Conservation (phyloP, 2,888 invertebrate genomes). For the Drosophila greeni region DNA sequence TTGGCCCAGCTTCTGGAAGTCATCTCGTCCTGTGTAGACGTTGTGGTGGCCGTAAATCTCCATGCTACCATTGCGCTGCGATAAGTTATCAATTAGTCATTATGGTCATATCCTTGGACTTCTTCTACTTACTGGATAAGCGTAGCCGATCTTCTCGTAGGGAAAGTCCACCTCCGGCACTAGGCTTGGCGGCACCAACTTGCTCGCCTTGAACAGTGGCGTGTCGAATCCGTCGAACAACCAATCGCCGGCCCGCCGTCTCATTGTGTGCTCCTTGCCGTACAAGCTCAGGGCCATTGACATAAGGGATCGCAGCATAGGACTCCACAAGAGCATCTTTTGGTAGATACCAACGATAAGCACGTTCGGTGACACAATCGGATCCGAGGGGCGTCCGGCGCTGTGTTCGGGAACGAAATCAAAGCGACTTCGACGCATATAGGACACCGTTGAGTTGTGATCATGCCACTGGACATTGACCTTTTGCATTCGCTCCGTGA, state of each 20-base stretch:
- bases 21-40: constrained; percentile 84
- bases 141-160: constrained; percentile 90
- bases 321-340: constrained; percentile 55
- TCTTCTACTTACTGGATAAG: constrained; percentile 82
- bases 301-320: constrained; percentile 73
- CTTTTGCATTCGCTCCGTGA: constrained; percentile 83
- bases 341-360: constrained; percentile 59
- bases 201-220: constrained; percentile 81
- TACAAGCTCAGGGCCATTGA: constrained; percentile 81
- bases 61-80: constrained; percentile 87
- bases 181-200: constrained; percentile 80
- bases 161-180: constrained; percentile 80
- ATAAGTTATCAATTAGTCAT: constrained; percentile 42
- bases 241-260: constrained; percentile 83
- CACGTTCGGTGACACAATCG: constrained; percentile 59
- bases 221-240: constrained; percentile 90
- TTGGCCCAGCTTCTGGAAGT: constrained; percentile 83
- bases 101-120: background rate
- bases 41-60: constrained; percentile 80
- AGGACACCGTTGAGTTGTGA: constrained; percentile 86
- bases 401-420: constrained; percentile 79
- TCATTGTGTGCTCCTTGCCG: constrained; percentile 81
- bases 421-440: constrained; percentile 84
- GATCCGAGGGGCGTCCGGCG: constrained; percentile 54
- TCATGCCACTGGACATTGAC: constrained; percentile 85